Evolutionary conservation across 2,113 vertebrate species (phyloP), one percentile per base, ranked within the genome.

Genomic region (Heloderma charlesbogerti): DNA sequence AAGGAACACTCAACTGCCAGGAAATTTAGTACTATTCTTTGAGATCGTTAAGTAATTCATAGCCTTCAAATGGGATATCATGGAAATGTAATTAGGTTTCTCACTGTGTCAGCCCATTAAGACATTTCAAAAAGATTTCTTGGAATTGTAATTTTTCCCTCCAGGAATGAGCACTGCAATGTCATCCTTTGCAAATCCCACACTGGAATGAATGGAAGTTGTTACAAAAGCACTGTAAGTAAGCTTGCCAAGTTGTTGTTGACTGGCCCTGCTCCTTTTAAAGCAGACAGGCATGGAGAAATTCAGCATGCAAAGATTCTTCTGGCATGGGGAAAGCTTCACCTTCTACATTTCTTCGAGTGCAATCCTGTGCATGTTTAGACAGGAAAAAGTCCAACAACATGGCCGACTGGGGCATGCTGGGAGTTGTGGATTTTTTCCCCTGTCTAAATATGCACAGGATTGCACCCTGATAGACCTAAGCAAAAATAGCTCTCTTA

Each of bases 51-150:
- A 94, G 66, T 88, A 86, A 45, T 22, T 82, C 88, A 78, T 92
- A 88, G 91, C 92, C 95, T 94, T 96, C 92, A 94, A 90, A 95
- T 95, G 92, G 95, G 96, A 94, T 91, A 92, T 87, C 92, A 86
- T 91, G n/a, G 94, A 96, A 90, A 90, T 4, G 12, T 86, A 93
- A 96, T 92, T 90, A 93, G 93, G 95, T 90, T 95, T 91, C 94
- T 96, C 85, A 89, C 94, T 93, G 91, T 96, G 93, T 92, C 94
- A 96, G 95, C 93, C 22, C 18, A 94, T 94, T 94, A 95, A 93
- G 87, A 94, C 92, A 88, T 87, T 43, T 88, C 92, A 94, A 71
- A 87, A 95, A 87, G 89, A 90, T 80, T 54, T 91, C 92, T 94
- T 90, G 92, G 91, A 95, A 95, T 94, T 82, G 72, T 81, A 92